Conservation (phyloP, 2,888 invertebrate species). For the Noctua pronuba region DNA sequence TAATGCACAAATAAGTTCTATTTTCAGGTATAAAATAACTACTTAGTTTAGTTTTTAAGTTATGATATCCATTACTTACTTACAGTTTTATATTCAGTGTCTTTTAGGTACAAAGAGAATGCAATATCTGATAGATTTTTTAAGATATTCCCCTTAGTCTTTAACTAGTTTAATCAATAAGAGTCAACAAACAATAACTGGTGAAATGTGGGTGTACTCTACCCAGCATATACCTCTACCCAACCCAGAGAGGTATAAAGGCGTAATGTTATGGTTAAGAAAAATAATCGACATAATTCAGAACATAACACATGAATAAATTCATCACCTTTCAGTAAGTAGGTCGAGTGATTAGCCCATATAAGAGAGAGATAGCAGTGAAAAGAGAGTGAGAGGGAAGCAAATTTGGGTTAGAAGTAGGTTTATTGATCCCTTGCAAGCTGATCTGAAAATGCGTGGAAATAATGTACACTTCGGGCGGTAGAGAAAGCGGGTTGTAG, state of each 20-base stretch:
- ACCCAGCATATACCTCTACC: not conserved
- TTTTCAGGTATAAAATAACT: not conserved
- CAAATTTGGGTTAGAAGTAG: constrained; percentile 27
- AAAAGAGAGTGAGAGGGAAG: constrained; percentile 21
- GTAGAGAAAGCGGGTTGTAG: too few relatives aligned
- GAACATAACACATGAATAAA: constrained; percentile 3
- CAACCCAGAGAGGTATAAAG: not conserved
- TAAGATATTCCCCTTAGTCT: not conserved
- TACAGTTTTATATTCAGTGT: not conserved
- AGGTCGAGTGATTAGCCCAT: constrained; percentile 6
- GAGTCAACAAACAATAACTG: not conserved
- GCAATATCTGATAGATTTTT: not conserved
- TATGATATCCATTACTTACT: not conserved
- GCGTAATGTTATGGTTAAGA: not conserved
- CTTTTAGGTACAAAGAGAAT: not conserved
- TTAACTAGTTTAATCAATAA: not conserved
- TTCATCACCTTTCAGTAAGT: constrained; percentile 2
- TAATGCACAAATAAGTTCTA: not conserved
- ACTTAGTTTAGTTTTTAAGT: not conserved
- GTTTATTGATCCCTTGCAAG: constrained; percentile 41
- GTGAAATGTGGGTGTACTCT: not conserved
- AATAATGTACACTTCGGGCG: not conserved
- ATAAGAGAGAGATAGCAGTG: constrained; percentile 14
- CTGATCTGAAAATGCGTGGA: constrained; percentile 28
- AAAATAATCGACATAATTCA: not conserved